Evolutionary conservation across 2,113 vertebrate genomes (phyloP).

Genomic region (Xyrauchen texanus): DNA sequence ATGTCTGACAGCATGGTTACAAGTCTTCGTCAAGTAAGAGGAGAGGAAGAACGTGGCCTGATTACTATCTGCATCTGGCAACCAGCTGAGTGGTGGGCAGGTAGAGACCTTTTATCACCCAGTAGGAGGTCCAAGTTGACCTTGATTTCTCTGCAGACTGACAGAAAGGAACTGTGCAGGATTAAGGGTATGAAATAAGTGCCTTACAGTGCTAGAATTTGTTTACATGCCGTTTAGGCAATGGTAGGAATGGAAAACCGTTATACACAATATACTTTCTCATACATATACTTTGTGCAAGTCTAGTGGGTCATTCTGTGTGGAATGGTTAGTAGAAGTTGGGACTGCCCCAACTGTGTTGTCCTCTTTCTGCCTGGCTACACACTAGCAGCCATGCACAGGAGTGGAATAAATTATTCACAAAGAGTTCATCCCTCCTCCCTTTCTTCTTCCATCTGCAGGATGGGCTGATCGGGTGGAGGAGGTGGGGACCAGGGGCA

Average conservation of each 20-base stretch:
- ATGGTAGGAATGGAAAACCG: slow-evolving; percentile 16
- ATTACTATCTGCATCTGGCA: slow-evolving; percentile 43
- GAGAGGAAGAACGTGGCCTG: slow-evolving; percentile 30
- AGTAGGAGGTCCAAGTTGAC: slow-evolving; percentile 46
- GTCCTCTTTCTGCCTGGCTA: slow-evolving; percentile 69
- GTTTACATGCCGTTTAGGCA: slow-evolving; percentile 65
- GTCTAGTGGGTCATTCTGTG: slow-evolving; percentile 15
- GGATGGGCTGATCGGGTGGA: slow-evolving; percentile 20
- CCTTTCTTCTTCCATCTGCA: slow-evolving; percentile 37
- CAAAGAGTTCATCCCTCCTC: slow-evolving; percentile 41
- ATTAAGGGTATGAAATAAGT: slow-evolving; percentile 37
- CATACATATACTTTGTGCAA: background rate
- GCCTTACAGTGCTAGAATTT: slow-evolving; percentile 27
- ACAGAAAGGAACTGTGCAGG: slow-evolving; percentile 25
- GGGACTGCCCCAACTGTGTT: slow-evolving; percentile 41
- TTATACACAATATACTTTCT: background rate
- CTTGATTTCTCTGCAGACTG: slow-evolving; percentile 49
- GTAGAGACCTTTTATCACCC: slow-evolving; percentile 48
- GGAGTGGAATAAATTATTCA: slow-evolving; percentile 73
- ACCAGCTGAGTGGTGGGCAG: slow-evolving; percentile 44
- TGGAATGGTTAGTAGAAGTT: background rate
- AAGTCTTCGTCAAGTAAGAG: slow-evolving; percentile 26
- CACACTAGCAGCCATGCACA: slow-evolving; percentile 66
- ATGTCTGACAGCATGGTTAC: slow-evolving; percentile 38
- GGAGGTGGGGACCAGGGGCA: slow-evolving; percentile 19